A percentile compares a stretch with the other conserved stretches of the same genome.
Conservation (phyloP, 2,797 vertebrate genomes). For the Trachops cirrhosus region DNA sequence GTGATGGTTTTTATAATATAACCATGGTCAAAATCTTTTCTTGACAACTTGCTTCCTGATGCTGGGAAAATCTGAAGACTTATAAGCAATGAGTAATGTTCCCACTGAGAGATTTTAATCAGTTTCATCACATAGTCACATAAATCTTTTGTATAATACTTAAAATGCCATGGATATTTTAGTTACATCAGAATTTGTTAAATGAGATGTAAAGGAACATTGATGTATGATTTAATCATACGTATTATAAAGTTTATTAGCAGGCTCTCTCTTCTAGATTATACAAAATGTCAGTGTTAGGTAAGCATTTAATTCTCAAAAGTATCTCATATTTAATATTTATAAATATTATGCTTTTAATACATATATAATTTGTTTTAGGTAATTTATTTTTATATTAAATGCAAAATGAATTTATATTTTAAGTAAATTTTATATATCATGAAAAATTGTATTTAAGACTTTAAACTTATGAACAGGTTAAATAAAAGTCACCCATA, state of each 20-base stretch:
- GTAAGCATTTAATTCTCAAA: neutral
- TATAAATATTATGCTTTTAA: neutral
- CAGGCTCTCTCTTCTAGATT: neutral
- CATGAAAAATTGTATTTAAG: neutral
- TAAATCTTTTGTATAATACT: neutral
- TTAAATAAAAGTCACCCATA: neutral
- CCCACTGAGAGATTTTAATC: neutral
- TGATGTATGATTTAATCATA: slow-evolving; percentile 4
- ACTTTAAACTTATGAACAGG: neutral
- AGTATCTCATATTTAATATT: neutral
- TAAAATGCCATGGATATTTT: neutral
- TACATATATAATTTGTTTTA: neutral
- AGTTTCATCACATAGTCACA: neutral
- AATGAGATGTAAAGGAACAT: neutral
- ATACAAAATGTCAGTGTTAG: neutral
- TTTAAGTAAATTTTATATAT: neutral
- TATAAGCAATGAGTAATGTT: neutral
- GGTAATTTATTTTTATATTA: neutral
- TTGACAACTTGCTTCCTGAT: neutral
- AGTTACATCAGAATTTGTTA: neutral
- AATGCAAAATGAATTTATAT: neutral
- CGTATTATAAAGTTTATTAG: neutral
- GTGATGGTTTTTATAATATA: neutral
- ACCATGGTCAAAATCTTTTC: neutral
- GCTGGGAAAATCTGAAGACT: neutral